A percentile compares a stretch with the other conserved stretches of the same genome.
phyloP scores from a whole-genome alignment of 1,140 invertebrate species.

The Eriosoma lanigerum region DNA sequence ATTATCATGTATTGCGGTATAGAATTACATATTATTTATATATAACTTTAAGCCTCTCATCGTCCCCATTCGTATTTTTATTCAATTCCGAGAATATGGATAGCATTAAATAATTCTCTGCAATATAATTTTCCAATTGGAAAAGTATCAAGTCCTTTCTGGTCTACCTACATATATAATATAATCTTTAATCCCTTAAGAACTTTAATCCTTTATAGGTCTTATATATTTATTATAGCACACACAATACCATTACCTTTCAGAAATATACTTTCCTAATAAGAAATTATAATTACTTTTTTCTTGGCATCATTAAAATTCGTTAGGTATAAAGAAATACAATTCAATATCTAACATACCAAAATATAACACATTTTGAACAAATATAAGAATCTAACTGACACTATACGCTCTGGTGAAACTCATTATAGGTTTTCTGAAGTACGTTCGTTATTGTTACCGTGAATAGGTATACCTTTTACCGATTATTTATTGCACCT shows the following conservation, averaged over 20 bases:
- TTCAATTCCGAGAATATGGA: neutral
- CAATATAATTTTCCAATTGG: neutral
- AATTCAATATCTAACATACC: neutral
- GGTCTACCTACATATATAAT: neutral
- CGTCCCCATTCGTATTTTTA: no score
- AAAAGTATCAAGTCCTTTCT: neutral
- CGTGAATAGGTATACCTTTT: no score
- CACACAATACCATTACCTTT: neutral
- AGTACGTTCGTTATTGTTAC: neutral
- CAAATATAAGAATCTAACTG: constrained; percentile 32
- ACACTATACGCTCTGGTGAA: constrained; percentile 12
- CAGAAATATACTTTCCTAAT: neutral
- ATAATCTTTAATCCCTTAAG: constrained; percentile 3
- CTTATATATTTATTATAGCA: neutral
- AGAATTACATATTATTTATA: no score
- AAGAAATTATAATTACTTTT: neutral
- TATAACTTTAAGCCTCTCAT: no score
- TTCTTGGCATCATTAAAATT: neutral
- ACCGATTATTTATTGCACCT: neutral
- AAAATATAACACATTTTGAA: neutral
- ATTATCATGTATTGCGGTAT: no score
- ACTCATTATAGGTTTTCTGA: neutral
- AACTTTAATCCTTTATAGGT: neutral
- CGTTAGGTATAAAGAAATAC: neutral
- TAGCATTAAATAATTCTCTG: neutral